phyloP scores from a whole-genome alignment of 2,113 vertebrate species.

The Cinclus cinclus region DNA sequence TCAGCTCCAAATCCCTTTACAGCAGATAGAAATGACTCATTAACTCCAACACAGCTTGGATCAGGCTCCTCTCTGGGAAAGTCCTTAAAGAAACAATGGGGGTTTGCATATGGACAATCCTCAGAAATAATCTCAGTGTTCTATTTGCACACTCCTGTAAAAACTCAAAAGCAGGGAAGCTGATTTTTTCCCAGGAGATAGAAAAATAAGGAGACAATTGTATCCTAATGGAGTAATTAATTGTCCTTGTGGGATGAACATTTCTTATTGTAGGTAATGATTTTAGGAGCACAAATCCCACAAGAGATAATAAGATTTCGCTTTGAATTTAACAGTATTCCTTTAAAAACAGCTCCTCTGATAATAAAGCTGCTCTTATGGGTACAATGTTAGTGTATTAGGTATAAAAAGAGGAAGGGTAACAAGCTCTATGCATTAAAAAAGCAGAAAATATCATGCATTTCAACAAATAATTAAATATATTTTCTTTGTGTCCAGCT shows the following conservation, averaged over 20 bases:
- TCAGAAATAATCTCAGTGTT: background rate
- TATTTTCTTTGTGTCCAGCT: background rate
- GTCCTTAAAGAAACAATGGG: background rate
- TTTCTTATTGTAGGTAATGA: background rate
- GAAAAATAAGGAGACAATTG: background rate
- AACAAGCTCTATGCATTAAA: background rate
- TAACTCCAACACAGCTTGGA: background rate
- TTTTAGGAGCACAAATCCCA: background rate
- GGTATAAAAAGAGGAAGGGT: background rate
- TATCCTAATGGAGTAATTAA: background rate
- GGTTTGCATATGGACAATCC: background rate
- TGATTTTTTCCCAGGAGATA: background rate
- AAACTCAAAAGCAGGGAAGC: background rate
- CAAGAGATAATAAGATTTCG: background rate
- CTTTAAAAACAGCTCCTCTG: background rate
- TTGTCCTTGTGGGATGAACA: background rate
- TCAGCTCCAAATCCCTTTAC: background rate
- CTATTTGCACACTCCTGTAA: accelerated
- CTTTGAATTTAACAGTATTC: background rate
- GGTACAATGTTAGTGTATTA: background rate
- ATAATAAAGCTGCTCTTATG: background rate
- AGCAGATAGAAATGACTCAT: background rate
- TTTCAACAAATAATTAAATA: background rate
- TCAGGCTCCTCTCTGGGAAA: background rate
- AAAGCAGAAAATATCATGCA: background rate